phyloP scores from a whole-genome alignment of 2,888 invertebrate species.

The Merodon equestris region DNA sequence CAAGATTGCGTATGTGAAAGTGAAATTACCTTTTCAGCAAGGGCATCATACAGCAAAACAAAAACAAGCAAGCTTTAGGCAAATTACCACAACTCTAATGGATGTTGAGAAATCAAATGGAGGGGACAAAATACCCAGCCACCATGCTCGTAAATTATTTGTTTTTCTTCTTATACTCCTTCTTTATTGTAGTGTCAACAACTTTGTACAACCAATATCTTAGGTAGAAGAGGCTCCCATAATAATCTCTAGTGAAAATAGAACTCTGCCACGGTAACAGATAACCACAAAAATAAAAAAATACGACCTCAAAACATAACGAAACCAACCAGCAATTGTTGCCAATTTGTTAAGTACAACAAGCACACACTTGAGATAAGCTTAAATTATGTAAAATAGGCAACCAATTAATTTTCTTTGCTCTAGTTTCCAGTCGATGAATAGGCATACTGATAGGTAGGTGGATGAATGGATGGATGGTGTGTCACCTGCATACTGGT shows the following conservation, averaged over 20 bases:
- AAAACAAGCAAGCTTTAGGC: constrained; percentile 18
- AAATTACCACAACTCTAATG: constrained; percentile 44
- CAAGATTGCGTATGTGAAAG: constrained; percentile 46
- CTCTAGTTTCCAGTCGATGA: constrained; percentile 77
- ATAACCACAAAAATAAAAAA: constrained; percentile 1
- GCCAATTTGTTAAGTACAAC: constrained; percentile 44
- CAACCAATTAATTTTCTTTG: constrained; percentile 77
- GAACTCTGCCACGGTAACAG: constrained; percentile 22
- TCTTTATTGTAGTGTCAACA: too few species aligned
- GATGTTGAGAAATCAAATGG: constrained; percentile 14
- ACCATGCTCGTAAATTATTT: not conserved
- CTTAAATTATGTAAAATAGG: constrained; percentile 76
- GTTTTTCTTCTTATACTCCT: too few species aligned
- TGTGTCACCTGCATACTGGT: constrained; percentile 48
- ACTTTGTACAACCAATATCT: not conserved
- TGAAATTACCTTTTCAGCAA: constrained; percentile 46
- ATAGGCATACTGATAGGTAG: constrained; percentile 19
- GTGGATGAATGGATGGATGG: too few species aligned
- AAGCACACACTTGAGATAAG: constrained; percentile 60
- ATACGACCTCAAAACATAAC: constrained; percentile 7
- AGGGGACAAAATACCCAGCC: not conserved
- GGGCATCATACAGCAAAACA: constrained; percentile 17
- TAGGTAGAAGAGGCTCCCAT: not conserved
- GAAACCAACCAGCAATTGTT: constrained; percentile 43
- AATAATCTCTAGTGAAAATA: constrained; percentile 18